phyloP scores from a whole-genome alignment of 2,113 vertebrate species.

The Brachypteracias leptosomus region DNA sequence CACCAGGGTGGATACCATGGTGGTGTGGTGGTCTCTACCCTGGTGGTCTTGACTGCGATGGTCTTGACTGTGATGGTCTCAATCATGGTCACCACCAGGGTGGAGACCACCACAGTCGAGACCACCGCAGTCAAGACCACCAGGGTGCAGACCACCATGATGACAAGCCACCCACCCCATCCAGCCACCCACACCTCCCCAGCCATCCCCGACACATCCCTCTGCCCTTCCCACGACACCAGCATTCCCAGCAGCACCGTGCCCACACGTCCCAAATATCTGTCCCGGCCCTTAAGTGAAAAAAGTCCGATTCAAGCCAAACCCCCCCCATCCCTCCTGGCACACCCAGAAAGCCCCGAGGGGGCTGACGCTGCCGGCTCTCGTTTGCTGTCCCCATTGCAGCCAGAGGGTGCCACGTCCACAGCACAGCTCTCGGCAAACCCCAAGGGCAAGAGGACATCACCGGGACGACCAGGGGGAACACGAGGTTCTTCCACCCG shows the following conservation, averaged over 20 bases:
- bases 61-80: not conserved
- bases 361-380: accelerated
- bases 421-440: not conserved
- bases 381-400: not conserved
- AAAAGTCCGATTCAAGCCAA: not conserved
- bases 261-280: not conserved
- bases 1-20: too few species aligned
- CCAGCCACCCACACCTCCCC: not conserved
- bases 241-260: not conserved
- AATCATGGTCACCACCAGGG: too few species aligned
- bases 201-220: not conserved
- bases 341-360: not conserved
- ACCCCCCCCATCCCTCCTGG: not conserved
- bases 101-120: not conserved
- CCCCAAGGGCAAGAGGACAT: not conserved
- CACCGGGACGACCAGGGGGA: not conserved
- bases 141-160: not conserved
- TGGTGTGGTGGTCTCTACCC: not conserved
- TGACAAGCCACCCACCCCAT: not conserved
- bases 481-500: not conserved
- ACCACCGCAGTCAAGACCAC: not conserved
- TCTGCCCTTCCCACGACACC: accelerated
- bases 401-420: not conserved
- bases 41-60: not conserved
- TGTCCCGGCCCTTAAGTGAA: accelerated